A percentile compares a stretch with the other conserved stretches of the same genome.
These are phyloP conservation scores for Trematomus bernacchii DNA, from an alignment of 2,797 vertebrate genomes.

Conservation along the genomic window DNA sequence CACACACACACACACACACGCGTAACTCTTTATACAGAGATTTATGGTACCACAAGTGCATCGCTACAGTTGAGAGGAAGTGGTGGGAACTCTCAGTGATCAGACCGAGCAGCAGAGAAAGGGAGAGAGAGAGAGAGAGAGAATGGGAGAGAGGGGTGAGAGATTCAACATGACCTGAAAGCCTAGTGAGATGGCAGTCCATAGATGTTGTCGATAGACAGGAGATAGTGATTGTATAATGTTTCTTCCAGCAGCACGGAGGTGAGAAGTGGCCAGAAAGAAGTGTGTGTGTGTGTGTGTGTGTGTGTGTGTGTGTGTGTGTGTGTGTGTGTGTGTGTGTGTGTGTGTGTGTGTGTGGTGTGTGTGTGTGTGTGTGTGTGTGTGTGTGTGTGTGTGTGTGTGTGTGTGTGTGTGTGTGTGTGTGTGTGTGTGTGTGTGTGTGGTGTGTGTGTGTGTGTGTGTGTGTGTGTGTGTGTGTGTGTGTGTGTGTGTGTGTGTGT, in stretches of 20 bases:
- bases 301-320: constrained; percentile 23
- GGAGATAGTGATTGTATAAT: constrained; percentile 39
- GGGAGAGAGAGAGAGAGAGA: background rate
- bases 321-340: constrained; percentile 38
- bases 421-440: constrained; percentile 38
- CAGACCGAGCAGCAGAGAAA: background rate
- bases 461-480: constrained; percentile 27
- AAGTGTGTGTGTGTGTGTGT: constrained; percentile 41
- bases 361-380: constrained; percentile 37
- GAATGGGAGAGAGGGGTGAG: background rate
- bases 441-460: constrained; percentile 41
- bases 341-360: constrained; percentile 33
- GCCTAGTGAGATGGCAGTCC: constrained; percentile 12
- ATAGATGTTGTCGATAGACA: constrained; percentile 43
- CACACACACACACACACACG: constrained; percentile 40
- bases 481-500: constrained; percentile 32
- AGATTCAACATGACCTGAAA: constrained; percentile 14
- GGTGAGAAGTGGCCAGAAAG: constrained; percentile 43
- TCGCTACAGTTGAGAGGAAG: constrained; percentile 40
- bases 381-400: constrained; percentile 45
- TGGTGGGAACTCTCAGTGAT: constrained; percentile 23
- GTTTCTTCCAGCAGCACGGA: constrained; percentile 42
- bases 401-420: constrained; percentile 19
- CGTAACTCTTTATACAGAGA: constrained; percentile 59
- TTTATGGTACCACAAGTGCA: constrained; percentile 59